phyloP scores from a whole-genome alignment of 2,113 vertebrate genomes.

The Lota lota region DNA sequence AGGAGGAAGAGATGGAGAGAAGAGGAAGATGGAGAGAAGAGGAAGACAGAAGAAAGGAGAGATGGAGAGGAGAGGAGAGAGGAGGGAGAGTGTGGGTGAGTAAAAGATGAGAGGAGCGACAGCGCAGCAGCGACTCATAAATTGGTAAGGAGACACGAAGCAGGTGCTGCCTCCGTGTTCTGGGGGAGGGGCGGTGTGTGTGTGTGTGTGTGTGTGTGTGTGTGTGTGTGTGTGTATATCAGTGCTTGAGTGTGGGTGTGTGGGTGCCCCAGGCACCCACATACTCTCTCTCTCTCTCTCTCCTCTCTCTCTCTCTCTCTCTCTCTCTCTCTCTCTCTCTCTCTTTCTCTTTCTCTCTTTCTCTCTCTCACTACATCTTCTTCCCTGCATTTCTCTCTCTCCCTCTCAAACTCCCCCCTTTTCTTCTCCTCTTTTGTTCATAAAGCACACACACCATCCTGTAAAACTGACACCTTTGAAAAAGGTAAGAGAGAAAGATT shows the following conservation, averaged over 20 bases:
- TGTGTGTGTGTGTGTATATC: not conserved
- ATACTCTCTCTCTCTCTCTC: too few species aligned
- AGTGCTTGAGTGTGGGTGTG: not conserved
- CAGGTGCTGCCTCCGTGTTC: conserved; percentile 67
- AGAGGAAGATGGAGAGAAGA: conserved; percentile 3
- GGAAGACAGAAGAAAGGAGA: not conserved
- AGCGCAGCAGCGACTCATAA: conserved; percentile 47
- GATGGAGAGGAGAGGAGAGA: not conserved
- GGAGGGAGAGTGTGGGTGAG: conserved; percentile 6
- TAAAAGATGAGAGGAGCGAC: not conserved
- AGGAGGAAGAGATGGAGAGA: conserved; percentile 33
- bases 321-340: conserved; percentile 6
- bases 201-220: not conserved
- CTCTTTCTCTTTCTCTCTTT: not conserved
- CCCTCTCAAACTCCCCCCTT: conserved; percentile 12
- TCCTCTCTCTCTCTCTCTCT: conserved; percentile 1
- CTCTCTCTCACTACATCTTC: not conserved
- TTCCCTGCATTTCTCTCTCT: conserved; percentile 10
- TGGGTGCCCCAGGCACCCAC: too few species aligned
- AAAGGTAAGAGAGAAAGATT: not conserved
- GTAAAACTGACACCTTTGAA: not conserved
- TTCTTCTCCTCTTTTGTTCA: conserved; percentile 13
- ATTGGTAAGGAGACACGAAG: conserved; percentile 64
- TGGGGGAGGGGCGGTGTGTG: not conserved
- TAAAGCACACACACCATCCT: conserved; percentile 19